phyloP scores from a whole-genome alignment of 92 coral and sea anemone species.

The Nematostella vectensis region DNA sequence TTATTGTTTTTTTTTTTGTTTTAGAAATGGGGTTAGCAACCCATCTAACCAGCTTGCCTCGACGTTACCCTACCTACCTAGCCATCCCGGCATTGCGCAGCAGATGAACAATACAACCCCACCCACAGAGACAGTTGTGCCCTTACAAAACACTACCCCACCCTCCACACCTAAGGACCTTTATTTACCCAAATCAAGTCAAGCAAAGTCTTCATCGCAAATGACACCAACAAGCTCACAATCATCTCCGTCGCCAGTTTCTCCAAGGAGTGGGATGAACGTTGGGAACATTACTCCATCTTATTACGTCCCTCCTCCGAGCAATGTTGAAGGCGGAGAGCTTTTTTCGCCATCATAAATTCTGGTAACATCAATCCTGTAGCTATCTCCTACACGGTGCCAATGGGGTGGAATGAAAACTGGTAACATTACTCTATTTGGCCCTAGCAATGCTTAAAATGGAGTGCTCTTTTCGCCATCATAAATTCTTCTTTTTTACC shows the following conservation, averaged over 20 bases:
- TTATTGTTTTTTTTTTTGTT: too few relatives aligned
- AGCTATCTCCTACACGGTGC: too few relatives aligned
- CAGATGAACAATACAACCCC: slow-evolving; percentile 24
- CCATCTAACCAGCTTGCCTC: slow-evolving; percentile 32
- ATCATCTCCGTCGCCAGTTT: slow-evolving; percentile 39
- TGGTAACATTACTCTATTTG: too few relatives aligned
- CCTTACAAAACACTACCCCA: slow-evolving; percentile 15
- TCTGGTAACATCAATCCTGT: too few relatives aligned
- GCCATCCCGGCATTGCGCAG: slow-evolving; percentile 51
- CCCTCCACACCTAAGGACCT: slow-evolving; percentile 27
- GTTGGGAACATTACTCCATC: slow-evolving; percentile 42
- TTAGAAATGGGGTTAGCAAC: slow-evolving; percentile 8
- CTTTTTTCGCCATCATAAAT: slow-evolving; percentile 50
- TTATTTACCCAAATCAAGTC: neutral
- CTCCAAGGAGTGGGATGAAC: slow-evolving; percentile 21
- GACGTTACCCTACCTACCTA: slow-evolving; percentile 30
- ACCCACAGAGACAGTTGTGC: slow-evolving; percentile 18
- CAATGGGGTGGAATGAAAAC: too few relatives aligned
- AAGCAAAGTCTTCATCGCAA: slow-evolving; percentile 18
- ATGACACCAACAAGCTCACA: slow-evolving; percentile 49
- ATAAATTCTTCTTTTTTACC: too few relatives aligned
- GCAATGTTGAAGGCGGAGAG: slow-evolving; percentile 25
- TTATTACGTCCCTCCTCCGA: slow-evolving; percentile 23
- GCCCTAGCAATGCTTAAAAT: too few relatives aligned
- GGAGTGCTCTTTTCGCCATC: too few relatives aligned